A percentile compares a stretch with the other conserved stretches of the same genome.
Evolutionary conservation across 1,140 invertebrate genomes (phyloP).

Genomic region (Asobara japonica): DNA sequence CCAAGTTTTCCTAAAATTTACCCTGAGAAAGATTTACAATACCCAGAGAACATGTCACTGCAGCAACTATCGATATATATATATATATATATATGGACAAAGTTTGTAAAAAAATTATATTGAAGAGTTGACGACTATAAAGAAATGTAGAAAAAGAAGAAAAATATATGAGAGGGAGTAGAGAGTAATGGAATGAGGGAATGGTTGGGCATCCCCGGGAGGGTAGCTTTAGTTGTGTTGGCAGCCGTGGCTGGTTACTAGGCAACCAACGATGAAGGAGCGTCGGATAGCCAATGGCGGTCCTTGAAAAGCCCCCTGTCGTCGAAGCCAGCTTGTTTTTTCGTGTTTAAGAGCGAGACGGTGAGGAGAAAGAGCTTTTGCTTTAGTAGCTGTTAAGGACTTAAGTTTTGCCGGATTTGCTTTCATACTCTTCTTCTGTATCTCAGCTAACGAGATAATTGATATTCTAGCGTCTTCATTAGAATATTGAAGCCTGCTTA

Average conservation of each 20-base stretch:
- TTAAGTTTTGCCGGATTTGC: slow-evolving; percentile 46
- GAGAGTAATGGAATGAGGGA: slow-evolving; percentile 30
- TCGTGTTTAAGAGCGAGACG: slow-evolving; percentile 48
- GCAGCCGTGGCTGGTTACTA: slow-evolving; percentile 59
- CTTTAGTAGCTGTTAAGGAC: slow-evolving; percentile 67
- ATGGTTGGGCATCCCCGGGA: slow-evolving; percentile 13
- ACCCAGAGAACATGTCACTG: no score
- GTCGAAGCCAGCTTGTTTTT: slow-evolving; percentile 63
- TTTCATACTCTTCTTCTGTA: slow-evolving; percentile 17
- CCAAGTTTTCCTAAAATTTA: no score
- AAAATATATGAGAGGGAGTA: slow-evolving; percentile 19
- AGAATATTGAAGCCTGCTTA: background rate
- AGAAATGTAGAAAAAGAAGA: background rate
- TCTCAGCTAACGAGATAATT: slow-evolving; percentile 5
- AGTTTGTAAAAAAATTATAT: background rate
- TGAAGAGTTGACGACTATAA: background rate
- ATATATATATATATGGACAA: background rate
- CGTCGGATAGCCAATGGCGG: slow-evolving; percentile 65
- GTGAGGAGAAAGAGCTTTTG: slow-evolving; percentile 53
- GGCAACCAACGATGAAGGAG: slow-evolving; percentile 64
- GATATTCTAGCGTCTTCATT: slow-evolving; percentile 3
- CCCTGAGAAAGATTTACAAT: no score
- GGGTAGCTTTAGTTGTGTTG: slow-evolving; percentile 44
- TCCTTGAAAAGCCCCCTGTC: slow-evolving; percentile 60
- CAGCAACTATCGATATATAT: no score